Base-by-base conservation (phyloP, 2,113 vertebrate species). In the Amazona guildingii region DNA sequence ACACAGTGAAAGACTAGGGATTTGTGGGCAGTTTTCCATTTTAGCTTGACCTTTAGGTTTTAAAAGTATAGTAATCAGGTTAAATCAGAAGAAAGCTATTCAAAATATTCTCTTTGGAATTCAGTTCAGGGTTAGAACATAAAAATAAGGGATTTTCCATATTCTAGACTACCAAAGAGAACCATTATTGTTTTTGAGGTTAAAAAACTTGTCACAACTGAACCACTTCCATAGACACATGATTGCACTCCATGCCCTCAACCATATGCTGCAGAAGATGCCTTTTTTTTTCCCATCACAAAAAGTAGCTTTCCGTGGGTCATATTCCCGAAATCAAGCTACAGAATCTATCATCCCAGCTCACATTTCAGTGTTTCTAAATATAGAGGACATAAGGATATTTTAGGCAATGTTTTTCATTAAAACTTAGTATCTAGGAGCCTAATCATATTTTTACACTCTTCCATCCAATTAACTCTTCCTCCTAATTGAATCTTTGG, bases 1-100 rank as follows among this genome's bases (percentile, higher is more conserved):
- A 95, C 52, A 84, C 86, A 68, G 66, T 51, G 77, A 82, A 96
- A 95, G 86, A 92, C 86, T 43, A 64, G 35, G 73, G 91, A 95
- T 94, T 75, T 84, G 69, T 39, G 16, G 37, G 55, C 46, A 81
- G 69, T 83, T 84, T 92, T 84, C 77, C 83, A 84, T 91, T 95
- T 93, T 46, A 37, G 77, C 68, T 86, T 89, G 61, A 91, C 92
- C 89, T 94, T 78, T 37, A 68, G 80, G 33, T 86, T 95, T 94
- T 31, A 84, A 68, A 33, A 91, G 29, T 75, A 28, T 86, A 83
- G 86, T 46, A 83, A 78, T 57, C 33, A 68, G 29, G 17, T 78
- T 70, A 55, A 67, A 84, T 72, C 84, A 55, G 23, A 94, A 86
- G 39, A 81, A 88, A 84, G 7, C 10, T 64, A 55, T 51, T 31